Percentiles rank a stretch among this genome's conserved stretches.
phyloP scores from a whole-genome alignment of 2,797 vertebrate genomes.

The Malacoctenus gilli region DNA sequence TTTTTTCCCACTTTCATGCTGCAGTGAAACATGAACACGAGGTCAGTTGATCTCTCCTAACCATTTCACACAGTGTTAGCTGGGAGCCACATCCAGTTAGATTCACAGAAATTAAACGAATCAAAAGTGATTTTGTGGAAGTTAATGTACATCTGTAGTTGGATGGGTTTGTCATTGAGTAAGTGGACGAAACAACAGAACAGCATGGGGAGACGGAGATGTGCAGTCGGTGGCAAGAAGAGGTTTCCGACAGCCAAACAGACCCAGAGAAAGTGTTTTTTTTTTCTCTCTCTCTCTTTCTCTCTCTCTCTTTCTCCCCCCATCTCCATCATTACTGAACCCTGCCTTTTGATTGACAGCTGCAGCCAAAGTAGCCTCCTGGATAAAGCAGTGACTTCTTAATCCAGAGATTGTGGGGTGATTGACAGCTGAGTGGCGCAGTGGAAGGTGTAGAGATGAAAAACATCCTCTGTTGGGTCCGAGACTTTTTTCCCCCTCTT shows the following conservation, averaged over 20 bases:
- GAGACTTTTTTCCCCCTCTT: slow-evolving; percentile 5
- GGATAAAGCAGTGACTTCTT: slow-evolving; percentile 22
- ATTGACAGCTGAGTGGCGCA: slow-evolving; percentile 35
- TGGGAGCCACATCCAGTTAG: too few relatives aligned
- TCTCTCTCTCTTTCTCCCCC: background rate
- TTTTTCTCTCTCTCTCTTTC: background rate
- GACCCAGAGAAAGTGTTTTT: background rate
- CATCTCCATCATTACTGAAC: slow-evolving; percentile 7
- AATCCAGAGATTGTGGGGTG: slow-evolving; percentile 23
- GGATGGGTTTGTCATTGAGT: too few relatives aligned
- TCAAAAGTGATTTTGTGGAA: too few relatives aligned
- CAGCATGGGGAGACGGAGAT: background rate
- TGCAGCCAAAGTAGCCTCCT: slow-evolving; percentile 13
- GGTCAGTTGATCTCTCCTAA: too few relatives aligned
- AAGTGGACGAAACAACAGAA: background rate
- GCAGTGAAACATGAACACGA: too few relatives aligned
- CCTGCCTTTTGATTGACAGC: slow-evolving; percentile 16
- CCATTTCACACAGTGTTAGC: too few relatives aligned
- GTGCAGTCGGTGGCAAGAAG: background rate
- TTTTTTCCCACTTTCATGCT: too few relatives aligned
- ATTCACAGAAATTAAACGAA: too few relatives aligned
- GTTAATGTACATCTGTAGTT: too few relatives aligned
- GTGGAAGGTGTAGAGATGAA: slow-evolving; percentile 12
- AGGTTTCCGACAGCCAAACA: background rate
- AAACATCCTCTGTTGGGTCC: slow-evolving; percentile 9